Conservation (phyloP, 2,888 invertebrate genomes). For the Drosophila subquinaria region DNA sequence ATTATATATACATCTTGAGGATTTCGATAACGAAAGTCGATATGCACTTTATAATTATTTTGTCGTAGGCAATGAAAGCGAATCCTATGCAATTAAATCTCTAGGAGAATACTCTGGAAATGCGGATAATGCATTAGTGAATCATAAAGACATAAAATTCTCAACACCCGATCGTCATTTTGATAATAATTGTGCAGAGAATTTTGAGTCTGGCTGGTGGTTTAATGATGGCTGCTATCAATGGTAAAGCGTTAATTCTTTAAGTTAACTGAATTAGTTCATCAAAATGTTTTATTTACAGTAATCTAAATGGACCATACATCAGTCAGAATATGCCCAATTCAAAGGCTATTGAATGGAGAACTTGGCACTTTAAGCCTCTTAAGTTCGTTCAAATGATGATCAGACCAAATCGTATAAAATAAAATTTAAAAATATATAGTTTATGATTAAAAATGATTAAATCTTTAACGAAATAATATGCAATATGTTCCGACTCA, state of each 20-base stretch:
- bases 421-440: neutral
- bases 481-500: too few relatives aligned
- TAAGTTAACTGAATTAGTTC: neutral
- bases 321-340: slow-evolving; percentile 82
- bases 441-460: too few relatives aligned
- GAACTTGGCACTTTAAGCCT: slow-evolving; percentile 88
- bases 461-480: too few relatives aligned
- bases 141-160: slow-evolving; percentile 89
- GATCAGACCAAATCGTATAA: slow-evolving; percentile 82
- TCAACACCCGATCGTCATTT: slow-evolving; percentile 88
- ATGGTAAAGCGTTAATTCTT: slow-evolving; percentile 84
- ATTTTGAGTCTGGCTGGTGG: slow-evolving; percentile 91
- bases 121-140: slow-evolving; percentile 88
- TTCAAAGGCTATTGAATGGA: slow-evolving; percentile 86
- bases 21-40: slow-evolving; percentile 87
- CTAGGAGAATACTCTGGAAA: slow-evolving; percentile 88
- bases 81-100: slow-evolving; percentile 88
- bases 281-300: slow-evolving; percentile 58
- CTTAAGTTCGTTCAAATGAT: slow-evolving; percentile 88
- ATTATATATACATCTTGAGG: slow-evolving; percentile 88
- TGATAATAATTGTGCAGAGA: slow-evolving; percentile 88
- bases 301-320: slow-evolving; percentile 89
- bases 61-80: slow-evolving; percentile 88
- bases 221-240: slow-evolving; percentile 88
- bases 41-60: slow-evolving; percentile 88